Evolutionary conservation across 2,888 invertebrate genomes (phyloP).

Genomic region (Agonopterix arenella): DNA sequence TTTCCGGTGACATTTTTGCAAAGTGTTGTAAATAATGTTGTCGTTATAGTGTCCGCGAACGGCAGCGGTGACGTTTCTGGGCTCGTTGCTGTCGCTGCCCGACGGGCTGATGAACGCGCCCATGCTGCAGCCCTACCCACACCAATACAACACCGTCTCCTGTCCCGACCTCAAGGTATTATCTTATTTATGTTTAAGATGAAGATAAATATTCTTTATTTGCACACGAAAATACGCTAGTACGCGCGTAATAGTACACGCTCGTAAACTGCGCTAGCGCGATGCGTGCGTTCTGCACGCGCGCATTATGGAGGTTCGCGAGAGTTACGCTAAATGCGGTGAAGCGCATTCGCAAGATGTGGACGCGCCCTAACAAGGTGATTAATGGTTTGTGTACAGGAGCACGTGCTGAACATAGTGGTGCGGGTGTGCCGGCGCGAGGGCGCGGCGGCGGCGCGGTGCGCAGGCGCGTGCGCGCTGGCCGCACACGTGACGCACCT

Average conservation of each 20-base stretch:
- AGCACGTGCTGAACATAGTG: slow-evolving; percentile 91
- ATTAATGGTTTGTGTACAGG: slow-evolving; percentile 60
- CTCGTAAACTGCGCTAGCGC: too few relatives aligned
- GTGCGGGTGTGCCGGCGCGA: slow-evolving; percentile 92
- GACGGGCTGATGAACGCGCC: slow-evolving; percentile 81
- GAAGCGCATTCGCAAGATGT: too few relatives aligned
- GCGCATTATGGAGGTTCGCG: too few relatives aligned
- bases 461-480: slow-evolving; percentile 91
- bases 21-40: not conserved
- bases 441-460: slow-evolving; percentile 91
- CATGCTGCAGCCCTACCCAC: slow-evolving; percentile 81
- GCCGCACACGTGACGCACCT: slow-evolving; percentile 73
- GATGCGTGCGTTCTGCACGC: too few relatives aligned
- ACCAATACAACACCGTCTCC: slow-evolving; percentile 75
- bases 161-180: slow-evolving; percentile 87
- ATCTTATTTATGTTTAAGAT: not conserved
- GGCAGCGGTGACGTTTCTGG: slow-evolving; percentile 93
- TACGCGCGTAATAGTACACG: too few relatives aligned
- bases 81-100: slow-evolving; percentile 90
- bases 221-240: too few relatives aligned
- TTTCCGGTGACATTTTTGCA: too few relatives aligned
- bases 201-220: too few relatives aligned
- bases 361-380: too few relatives aligned
- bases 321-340: too few relatives aligned
- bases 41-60: slow-evolving; percentile 85